Evolutionary conservation across 2,888 invertebrate genomes (phyloP).

Genomic region (Merodon equestris): DNA sequence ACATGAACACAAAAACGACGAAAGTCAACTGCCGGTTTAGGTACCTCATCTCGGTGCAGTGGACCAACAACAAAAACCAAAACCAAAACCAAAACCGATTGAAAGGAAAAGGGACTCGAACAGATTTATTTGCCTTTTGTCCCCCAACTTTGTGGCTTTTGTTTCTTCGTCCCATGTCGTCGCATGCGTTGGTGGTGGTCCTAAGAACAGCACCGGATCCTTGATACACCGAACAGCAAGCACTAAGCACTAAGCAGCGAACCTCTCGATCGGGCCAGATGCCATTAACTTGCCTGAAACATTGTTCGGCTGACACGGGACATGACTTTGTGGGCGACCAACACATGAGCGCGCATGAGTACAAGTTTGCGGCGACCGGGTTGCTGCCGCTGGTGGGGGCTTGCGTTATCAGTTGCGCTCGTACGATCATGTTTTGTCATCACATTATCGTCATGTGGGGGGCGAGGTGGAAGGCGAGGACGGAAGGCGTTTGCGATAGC

Average conservation of each 20-base stretch:
- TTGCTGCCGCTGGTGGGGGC: neutral
- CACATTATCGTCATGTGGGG: slow-evolving; percentile 30
- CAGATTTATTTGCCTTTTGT: slow-evolving; percentile 73
- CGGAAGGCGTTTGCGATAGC: slow-evolving; percentile 2
- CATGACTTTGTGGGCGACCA: slow-evolving; percentile 79
- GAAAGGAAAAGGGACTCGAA: slow-evolving; percentile 18
- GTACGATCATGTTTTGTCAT: slow-evolving; percentile 65
- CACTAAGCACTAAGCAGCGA: slow-evolving; percentile 8
- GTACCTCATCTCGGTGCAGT: slow-evolving; percentile 40
- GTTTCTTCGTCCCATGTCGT: slow-evolving; percentile 33
- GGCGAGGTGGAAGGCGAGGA: neutral
- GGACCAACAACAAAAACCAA: slow-evolving; percentile 10
- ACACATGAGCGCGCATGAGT: slow-evolving; percentile 75
- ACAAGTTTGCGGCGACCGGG: too few species aligned
- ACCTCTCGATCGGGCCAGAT: slow-evolving; percentile 56
- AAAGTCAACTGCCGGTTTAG: slow-evolving; percentile 32
- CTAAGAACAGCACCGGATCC: slow-evolving; percentile 25
- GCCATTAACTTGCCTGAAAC: slow-evolving; percentile 71
- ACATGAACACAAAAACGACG: slow-evolving; percentile 17
- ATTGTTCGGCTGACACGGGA: slow-evolving; percentile 75
- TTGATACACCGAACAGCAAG: slow-evolving; percentile 36
- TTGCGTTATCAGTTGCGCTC: slow-evolving; percentile 64
- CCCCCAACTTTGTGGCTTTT: slow-evolving; percentile 50
- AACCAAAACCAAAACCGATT: neutral
- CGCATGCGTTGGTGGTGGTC: slow-evolving; percentile 67